Base-by-base conservation (phyloP, 2,888 invertebrate genomes). In the Epirrhoe tristata region DNA sequence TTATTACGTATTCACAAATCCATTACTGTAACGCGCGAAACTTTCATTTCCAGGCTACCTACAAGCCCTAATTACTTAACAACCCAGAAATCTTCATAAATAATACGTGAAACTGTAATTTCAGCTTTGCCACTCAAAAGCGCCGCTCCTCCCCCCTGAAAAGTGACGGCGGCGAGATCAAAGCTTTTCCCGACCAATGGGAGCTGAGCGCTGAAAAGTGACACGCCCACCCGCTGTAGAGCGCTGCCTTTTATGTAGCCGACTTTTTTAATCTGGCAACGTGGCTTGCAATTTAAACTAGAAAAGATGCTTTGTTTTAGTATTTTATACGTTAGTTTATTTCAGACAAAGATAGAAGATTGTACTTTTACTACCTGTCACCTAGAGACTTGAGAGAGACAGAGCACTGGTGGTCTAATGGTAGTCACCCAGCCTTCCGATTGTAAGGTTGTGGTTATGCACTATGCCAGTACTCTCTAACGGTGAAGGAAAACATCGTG, bases 191-290 rank as follows among this genome's bases (percentile, higher is more conserved):
- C 83, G 78, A 63, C 91, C 91, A 90, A 91, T 91, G 66, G 76
- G 72, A 75, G 78, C 69, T 74, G 83, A 70, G 70, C 90, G 82
- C 91, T 93, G 87, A 89, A 91, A 85, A 92, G 92, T 76, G 87
- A 78, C 88, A 91, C 93, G 92, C 92, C 93, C 86, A 91, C 86
- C 88, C 93, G 87, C 93, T 93, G 71, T 87, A 84, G 77, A 92
- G 91, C 82, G 89, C 89, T 82, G 81, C 83, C 83, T 82, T 86
- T 81, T 75, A 82, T 80, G 70, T 81, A 59, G 75, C 77, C 79
- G 77, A 79, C 75, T 72, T 76, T 74, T 72, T 65, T 17, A 66
- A 54, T 59, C 34, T 61, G 7, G 8, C 53, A 63, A 51, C 24
- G 48, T 55, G 14, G n/a, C 46, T 14, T 46, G 16, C 7, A 16